Evolutionary conservation across 2,888 invertebrate species (phyloP), one percentile per base, ranked within the genome.

Genomic region (Rotaria macrura): DNA sequence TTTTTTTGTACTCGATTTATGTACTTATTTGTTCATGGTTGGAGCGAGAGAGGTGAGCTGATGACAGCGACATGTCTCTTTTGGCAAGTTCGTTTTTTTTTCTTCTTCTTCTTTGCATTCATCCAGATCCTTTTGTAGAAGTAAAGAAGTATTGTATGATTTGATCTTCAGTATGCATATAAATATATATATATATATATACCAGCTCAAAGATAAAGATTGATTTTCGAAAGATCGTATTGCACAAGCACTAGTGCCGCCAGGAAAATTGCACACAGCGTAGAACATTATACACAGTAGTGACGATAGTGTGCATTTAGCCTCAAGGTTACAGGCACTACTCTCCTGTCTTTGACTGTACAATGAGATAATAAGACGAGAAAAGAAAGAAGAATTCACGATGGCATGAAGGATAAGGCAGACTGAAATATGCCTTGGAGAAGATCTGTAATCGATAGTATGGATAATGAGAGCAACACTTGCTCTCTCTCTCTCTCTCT

Each of bases 401-500:
- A 65, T 65, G 34, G 65, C 65, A 65, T 65, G 65, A 65, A 65
- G 65, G 65, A 65, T 65, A 65, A 65, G 34, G 34, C 65, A 34
- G 34, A 34, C 65, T 65, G 34, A 65, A 65, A 65, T 65, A 65
- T 65, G 65, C 65, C 65, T 65, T 65, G 0, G 38, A 65, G 65
- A 65, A 65, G 65, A 65, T 65, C 65, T 34, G 65, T 65, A 65
- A 65, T 65, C 65, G 65, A 65, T 65, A 65, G 65, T 34, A 65
- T 34, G 65, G 65, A 65, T 65, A 65, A 65, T 65, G 65, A 65
- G 65, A 38, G 65, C 29, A 65, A 38, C 65, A 65, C 65, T 65
- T 65, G 65, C 65, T 34, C 34, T 34, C 34, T 52, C 52, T 52
- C 52, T 52, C 52, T 52, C 49, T 17, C 49, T 52, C 49, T 52